Evolutionary conservation across 2,797 vertebrate genomes (phyloP), one percentile per base, ranked within the genome.

Genomic region (Scolopax bukidnonensis): DNA sequence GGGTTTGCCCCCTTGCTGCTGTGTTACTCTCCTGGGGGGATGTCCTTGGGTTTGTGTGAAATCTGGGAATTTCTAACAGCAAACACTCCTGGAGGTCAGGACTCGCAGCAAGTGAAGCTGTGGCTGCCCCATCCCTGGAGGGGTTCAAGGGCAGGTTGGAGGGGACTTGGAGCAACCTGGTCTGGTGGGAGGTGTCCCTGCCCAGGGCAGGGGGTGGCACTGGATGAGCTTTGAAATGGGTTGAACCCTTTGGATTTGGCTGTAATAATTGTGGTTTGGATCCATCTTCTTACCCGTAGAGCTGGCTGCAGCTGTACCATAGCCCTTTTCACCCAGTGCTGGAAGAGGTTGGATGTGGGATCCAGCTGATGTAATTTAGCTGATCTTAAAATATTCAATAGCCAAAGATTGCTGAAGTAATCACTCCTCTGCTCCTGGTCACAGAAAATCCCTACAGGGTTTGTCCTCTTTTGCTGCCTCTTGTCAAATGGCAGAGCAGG

Each of bases 401-500:
- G 79, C 57, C 65, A 56, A 67, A 81, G 77, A 91, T 27, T 92
- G 93, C 74, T 82, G 68, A 93, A 83, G 65, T 90, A 91, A 90
- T 86, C 64, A 47, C 56, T 95, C 63, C 41, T 57, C 28, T 76
- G 27, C 54, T 83, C 16, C 65, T 51, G 67, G 36, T 84, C 83
- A 64, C 43, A 54, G 71, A 74, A 80, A 56, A 88, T 71, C 84
- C 71, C 92, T 54, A 1, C 61, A 48, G 61, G 65, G 33, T 87
- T 90, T 95, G 86, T 95, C 71, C 65, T 36, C 30, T 94, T 93
- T 87, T 75, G 68, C 47, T 85, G 54, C 64, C 27, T 93, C 78
- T 65, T 87, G 88, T 93, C 61, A 71, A 83, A 85, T 11, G 90
- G 86, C 71, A 89, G 88, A 94, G 78, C 61, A 89, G 68, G 84